Evolutionary conservation across 2,113 vertebrate species (phyloP).

Genomic region (Melanostigma gelatinosum): DNA sequence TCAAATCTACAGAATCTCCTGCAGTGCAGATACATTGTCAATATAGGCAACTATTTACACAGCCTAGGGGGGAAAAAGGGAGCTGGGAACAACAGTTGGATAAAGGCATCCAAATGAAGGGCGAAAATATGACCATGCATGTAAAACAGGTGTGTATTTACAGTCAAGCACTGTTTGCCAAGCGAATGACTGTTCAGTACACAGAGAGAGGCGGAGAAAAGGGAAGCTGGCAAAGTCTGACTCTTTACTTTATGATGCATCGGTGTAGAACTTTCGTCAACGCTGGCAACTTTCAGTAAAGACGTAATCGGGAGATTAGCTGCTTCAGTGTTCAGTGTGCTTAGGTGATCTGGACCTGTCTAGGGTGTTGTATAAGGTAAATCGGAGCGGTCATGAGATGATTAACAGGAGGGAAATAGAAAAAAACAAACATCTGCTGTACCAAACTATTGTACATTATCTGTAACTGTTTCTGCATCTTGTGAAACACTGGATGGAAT

Average conservation of each 20-base stretch:
- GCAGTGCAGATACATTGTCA: background rate
- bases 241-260: slow-evolving; percentile 21
- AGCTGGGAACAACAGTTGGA: background rate
- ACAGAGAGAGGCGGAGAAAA: slow-evolving; percentile 23
- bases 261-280: background rate
- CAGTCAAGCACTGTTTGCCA: slow-evolving; percentile 22
- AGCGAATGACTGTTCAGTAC: slow-evolving; percentile 3
- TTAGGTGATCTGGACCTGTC: background rate
- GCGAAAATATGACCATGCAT: background rate
- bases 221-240: slow-evolving; percentile 29
- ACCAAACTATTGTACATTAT: background rate
- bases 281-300: background rate
- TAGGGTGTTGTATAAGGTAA: background rate
- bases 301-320: slow-evolving; percentile 23
- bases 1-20: slow-evolving; percentile 1
- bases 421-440: background rate
- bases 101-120: slow-evolving; percentile 4
- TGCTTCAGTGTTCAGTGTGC: background rate
- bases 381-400: slow-evolving; percentile 5
- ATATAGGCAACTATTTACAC: slow-evolving; percentile 2
- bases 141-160: slow-evolving; percentile 9
- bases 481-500: background rate
- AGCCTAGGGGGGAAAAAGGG: background rate
- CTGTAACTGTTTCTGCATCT: background rate
- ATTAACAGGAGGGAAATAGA: background rate